phyloP scores from a whole-genome alignment of 2,113 vertebrate species.

The Salvelinus alpinus region DNA sequence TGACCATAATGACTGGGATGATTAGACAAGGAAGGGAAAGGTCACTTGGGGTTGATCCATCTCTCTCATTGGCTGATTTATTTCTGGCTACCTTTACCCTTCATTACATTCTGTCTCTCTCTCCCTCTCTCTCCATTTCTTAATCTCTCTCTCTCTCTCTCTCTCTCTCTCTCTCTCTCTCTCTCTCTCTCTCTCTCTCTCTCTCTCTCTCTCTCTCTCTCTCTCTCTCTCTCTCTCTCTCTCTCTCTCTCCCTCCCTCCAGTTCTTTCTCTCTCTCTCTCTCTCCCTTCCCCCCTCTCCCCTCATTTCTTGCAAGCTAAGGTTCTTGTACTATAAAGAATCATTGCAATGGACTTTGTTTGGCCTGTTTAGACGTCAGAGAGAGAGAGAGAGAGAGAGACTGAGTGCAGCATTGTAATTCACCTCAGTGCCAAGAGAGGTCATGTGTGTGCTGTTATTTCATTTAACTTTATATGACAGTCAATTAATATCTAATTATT shows the following conservation, averaged over 20 bases:
- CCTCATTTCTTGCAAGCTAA: too few species aligned
- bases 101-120: constrained; percentile 66
- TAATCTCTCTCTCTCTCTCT: constrained; percentile 53
- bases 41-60: constrained; percentile 74
- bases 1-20: constrained; percentile 64
- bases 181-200: constrained; percentile 49
- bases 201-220: constrained; percentile 48
- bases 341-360: not conserved
- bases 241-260: too few species aligned
- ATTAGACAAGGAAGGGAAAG: constrained; percentile 72
- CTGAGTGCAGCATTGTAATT: constrained; percentile 34
- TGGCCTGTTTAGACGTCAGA: not conserved
- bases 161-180: constrained; percentile 53
- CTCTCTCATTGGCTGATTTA: constrained; percentile 73
- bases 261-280: not conserved
- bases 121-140: constrained; percentile 65
- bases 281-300: too few species aligned
- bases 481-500: constrained; percentile 19
- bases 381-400: not conserved
- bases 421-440: constrained; percentile 47
- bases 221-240: constrained; percentile 46
- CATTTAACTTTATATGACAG: not conserved
- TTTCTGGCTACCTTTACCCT: constrained; percentile 71
- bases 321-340: too few species aligned
- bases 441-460: constrained; percentile 47